Evolutionary conservation across 2,888 invertebrate species (phyloP).

Genomic region (Odontothrips loti): DNA sequence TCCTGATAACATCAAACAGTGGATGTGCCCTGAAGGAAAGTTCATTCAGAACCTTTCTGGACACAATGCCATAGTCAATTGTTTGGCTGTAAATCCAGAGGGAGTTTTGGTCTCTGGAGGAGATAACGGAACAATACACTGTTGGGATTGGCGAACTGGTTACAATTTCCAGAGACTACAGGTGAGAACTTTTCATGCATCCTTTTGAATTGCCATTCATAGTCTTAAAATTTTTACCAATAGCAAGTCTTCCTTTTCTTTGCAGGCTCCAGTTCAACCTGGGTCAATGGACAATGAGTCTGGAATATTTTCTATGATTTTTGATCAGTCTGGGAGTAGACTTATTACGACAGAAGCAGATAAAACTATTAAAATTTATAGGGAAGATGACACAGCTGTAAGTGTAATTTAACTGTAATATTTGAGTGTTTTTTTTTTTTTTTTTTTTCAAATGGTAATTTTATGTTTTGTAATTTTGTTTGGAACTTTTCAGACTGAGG

Average conservation of each 20-base stretch:
- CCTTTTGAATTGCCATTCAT: background rate
- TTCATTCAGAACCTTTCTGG: conserved; percentile 96
- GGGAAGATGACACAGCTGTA: conserved; percentile 87
- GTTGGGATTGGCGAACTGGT: conserved; percentile 99
- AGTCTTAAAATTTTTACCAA: background rate
- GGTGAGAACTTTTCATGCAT: conserved; percentile 45
- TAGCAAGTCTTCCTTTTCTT: conserved; percentile 26
- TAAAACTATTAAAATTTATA: conserved; percentile 98
- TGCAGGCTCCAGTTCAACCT: conserved; percentile 87
- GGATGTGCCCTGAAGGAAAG: conserved; percentile 97
- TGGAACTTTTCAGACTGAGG: conserved; percentile 66
- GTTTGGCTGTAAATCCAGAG: conserved; percentile 89
- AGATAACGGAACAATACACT: conserved; percentile 94
- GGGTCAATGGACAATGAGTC: conserved; percentile 99
- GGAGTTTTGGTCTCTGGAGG: conserved; percentile 96
- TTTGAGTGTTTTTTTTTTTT: background rate
- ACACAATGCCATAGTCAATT: conserved; percentile 96
- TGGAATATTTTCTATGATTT: conserved; percentile 93
- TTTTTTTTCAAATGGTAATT: background rate
- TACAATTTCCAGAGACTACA: conserved; percentile 95
- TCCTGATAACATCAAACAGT: conserved; percentile 98
- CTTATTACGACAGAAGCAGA: conserved; percentile 97
- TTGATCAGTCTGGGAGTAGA: conserved; percentile 90
- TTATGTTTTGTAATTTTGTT: conserved; percentile 29
- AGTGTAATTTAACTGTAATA: conserved; percentile 37